Evolutionary conservation across 2,113 vertebrate species (phyloP).

Genomic region (Felis chaus): DNA sequence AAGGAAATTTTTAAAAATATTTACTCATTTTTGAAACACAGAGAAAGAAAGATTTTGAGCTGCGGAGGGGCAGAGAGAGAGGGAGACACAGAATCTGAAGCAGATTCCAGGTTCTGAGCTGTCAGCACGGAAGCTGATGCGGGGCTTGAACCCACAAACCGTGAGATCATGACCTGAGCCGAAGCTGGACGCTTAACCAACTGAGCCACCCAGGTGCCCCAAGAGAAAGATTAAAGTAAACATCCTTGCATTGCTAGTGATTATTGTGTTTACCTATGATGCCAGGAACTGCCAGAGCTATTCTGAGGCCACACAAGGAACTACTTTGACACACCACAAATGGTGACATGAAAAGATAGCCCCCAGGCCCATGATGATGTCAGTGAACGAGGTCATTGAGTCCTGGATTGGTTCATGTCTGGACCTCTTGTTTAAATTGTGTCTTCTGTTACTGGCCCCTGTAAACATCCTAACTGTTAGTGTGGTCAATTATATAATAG

Average conservation of each 20-base stretch:
- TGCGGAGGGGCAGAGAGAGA: too few relatives aligned
- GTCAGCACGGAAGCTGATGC: too few relatives aligned
- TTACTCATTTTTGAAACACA: too few relatives aligned
- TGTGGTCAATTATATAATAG: not conserved
- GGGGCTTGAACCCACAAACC: too few relatives aligned
- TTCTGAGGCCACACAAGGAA: not conserved
- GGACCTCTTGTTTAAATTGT: not conserved
- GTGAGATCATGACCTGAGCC: too few relatives aligned
- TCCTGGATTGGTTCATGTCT: not conserved
- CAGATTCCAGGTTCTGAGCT: too few relatives aligned
- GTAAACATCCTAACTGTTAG: not conserved
- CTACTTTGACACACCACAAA: not conserved
- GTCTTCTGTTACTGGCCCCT: not conserved
- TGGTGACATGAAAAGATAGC: not conserved
- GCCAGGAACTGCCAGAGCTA: not conserved
- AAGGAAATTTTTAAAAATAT: too few relatives aligned
- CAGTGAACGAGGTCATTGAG: not conserved
- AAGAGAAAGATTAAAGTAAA: not conserved
- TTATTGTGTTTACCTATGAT: not conserved
- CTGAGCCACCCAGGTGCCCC: too few relatives aligned
- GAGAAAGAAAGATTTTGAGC: too few relatives aligned
- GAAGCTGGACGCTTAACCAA: too few relatives aligned
- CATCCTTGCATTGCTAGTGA: not conserved
- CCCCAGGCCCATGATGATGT: not conserved
- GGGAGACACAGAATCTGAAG: too few relatives aligned